Base-by-base conservation (phyloP, 2,797 vertebrate genomes). In the Scomberomorus guttatus region DNA sequence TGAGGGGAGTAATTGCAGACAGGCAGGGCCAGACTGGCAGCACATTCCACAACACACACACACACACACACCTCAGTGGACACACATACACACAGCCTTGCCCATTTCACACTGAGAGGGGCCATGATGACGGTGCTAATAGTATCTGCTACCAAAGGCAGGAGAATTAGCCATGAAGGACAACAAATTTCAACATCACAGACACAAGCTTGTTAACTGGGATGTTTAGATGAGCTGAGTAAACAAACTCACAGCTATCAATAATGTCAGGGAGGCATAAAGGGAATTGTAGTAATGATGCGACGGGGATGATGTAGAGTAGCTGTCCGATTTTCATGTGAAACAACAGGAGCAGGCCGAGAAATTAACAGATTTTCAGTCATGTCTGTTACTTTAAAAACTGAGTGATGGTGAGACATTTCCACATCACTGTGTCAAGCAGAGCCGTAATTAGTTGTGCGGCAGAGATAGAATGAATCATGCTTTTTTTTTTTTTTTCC, bases 141-240 rank as follows among this genome's bases (percentile, higher is more conserved):
- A 83, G 80, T 81, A 87, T 86, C 82, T 91, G 88, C 84, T 81
- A 91, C 94, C 92, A 94, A 91, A 93, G 89, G 85, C 72, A 60
- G 65, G 75, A 72, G 86, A 91, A 93, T 91, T 91, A 92, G 85
- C 82, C 90, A 86, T 86, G 84, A 92, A 93, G 84, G 90, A 88
- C 81, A 81, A 84, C 86, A 89, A 62, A 84, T 93, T 87, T 85
- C 71, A 61, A 85, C 90, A 93, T 93, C 91, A 87, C 80, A 92
- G 81, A 62, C 80, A 69, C 79, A 63, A 76, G 78, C 87, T 89
- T 80, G 78, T 93, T 94, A 92, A 89, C 90, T 72, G 79, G 67
- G 60, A 80, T 84, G 89, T 90, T 90, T 88, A 86, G 81, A 92
- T 85, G 87, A 92, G 87, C 78, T 69, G 74, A 85, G 79, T 92